Evolutionary conservation across 2,888 invertebrate genomes (phyloP), one percentile per base, ranked within the genome.

Genomic region (Eustalomyia histrio): DNA sequence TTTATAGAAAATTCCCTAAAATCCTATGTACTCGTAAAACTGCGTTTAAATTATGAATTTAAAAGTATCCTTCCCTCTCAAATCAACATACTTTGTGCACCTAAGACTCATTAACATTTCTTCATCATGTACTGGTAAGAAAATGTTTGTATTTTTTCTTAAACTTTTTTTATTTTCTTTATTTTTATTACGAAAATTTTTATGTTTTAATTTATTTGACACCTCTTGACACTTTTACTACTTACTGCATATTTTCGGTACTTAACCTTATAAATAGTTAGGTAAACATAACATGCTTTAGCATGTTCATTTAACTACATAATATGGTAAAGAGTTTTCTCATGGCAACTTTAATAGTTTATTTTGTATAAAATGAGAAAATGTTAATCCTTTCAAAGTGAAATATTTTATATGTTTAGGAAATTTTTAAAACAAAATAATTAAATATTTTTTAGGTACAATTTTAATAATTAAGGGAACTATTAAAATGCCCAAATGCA

Each of bases 191-290:
- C n/a, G n/a, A n/a, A n/a, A n/a, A 43, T 39, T 39, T 61, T 61
- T 43, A 35, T 61, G 47, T 61, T 72, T 61, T 47, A 67, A 78
- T 79, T 74, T 74, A 58, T 64, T 67, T 78, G 67, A 53, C 64
- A 64, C 58, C 73, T 74, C 57, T 64, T 74, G 68, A 74, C 57
- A 64, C 63, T 68, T 55, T 63, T 21, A 57, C 47, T 52, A 63
- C 68, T 58, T 43, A 18, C 33, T 43, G 18, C 39, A 74, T 58
- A 76, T 52, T 71, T 64, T 69, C 55, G 29, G 64, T 58, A 58
- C 68, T 79, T 73, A 79, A 74, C 68, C 63, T 68, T 58, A 57
- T 21, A 58, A 64, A 50, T 61, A 39, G 17, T 24, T 68, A 53
- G 29, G 52, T 18, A 58, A 76, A 69, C 53, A 57, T 47, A 69